Conservation (phyloP, 2,888 invertebrate genomes). For the Lamellibrachia satsuma region DNA sequence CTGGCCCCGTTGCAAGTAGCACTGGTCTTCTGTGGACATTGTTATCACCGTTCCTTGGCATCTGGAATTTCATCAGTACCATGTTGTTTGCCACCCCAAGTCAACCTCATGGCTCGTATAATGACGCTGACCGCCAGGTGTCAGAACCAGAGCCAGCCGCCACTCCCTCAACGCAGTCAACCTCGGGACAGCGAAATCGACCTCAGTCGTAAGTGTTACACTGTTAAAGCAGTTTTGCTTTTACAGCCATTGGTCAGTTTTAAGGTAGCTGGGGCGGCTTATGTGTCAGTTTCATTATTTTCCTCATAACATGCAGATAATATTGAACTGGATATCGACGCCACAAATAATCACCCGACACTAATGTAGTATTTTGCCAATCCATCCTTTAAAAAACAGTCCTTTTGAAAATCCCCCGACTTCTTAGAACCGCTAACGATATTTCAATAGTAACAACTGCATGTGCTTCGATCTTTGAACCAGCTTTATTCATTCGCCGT, state of each 20-base stretch:
- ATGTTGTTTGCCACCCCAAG: constrained; percentile 65
- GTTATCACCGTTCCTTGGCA: constrained; percentile 71
- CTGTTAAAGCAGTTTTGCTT: not conserved
- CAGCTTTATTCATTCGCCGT: no score
- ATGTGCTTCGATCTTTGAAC: no score
- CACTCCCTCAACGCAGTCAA: not conserved
- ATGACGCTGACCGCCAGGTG: not conserved
- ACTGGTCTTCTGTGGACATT: constrained; percentile 71
- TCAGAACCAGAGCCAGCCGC: not conserved
- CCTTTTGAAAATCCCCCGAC: no score
- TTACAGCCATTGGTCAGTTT: not conserved
- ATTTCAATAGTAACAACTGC: no score
- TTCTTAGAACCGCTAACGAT: no score
- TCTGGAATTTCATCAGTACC: constrained; percentile 70
- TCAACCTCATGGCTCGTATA: not conserved
- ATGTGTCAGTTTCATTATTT: no score
- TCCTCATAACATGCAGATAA: no score
- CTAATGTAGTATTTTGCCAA: no score
- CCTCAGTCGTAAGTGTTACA: constrained; percentile 23
- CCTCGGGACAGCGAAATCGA: constrained; percentile 1
- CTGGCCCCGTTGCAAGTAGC: constrained; percentile 57
- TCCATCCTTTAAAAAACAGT: no score
- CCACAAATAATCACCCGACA: no score
- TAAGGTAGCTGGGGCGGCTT: no score
- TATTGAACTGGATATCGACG: no score